Percentiles rank a stretch among this genome's conserved stretches.
Evolutionary conservation across 2,113 vertebrate species (phyloP).

Genomic region (Uria lomvia): DNA sequence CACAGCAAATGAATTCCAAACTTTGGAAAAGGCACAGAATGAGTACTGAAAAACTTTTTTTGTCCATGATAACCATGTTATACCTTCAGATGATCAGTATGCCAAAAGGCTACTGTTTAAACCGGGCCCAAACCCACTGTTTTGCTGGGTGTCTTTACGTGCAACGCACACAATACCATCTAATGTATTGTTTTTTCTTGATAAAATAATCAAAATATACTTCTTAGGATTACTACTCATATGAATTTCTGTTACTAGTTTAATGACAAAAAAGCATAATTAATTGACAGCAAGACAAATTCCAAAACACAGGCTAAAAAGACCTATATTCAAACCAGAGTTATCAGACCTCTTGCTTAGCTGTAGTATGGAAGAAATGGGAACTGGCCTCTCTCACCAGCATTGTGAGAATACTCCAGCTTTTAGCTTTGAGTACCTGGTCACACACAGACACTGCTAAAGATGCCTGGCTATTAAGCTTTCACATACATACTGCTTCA

Average conservation of each 20-base stretch:
- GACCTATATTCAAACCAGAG: neutral
- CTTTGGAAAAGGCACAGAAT: neutral
- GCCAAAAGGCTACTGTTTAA: neutral
- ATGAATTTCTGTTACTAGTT: neutral
- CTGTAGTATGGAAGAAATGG: neutral
- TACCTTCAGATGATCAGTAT: neutral
- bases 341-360: neutral
- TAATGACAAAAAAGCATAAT: neutral
- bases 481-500: neutral
- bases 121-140: neutral
- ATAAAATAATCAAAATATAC: neutral
- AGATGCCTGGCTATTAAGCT: neutral
- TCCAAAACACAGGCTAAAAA: neutral
- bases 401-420: neutral
- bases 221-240: neutral
- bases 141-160: neutral
- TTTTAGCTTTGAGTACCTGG: neutral
- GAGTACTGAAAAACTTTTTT: neutral
- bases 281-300: neutral
- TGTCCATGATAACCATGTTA: neutral
- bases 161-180: neutral
- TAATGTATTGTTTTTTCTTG: neutral
- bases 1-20: neutral
- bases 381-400: neutral
- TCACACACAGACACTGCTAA: neutral